phyloP scores from a whole-genome alignment of 2,888 invertebrate genomes.

The Eupithecia subumbrata region DNA sequence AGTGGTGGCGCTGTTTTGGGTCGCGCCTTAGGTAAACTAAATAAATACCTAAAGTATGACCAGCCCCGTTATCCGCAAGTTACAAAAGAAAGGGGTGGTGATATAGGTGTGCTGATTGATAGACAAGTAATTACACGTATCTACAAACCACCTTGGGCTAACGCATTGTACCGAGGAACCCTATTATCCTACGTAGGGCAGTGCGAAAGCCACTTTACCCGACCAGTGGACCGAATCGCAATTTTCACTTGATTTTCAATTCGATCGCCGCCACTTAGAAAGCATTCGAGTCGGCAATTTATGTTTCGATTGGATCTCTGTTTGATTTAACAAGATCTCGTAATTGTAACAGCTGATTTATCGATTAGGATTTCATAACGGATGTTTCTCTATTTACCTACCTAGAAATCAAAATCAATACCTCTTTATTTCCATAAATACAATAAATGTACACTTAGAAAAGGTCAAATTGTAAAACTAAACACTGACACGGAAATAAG shows the following conservation, averaged over 20 bases:
- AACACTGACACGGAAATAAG: too few species aligned
- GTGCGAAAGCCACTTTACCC: constrained; percentile 59
- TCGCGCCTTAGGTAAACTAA: too few species aligned
- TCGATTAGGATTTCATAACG: not conserved
- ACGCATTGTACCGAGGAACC: constrained; percentile 16
- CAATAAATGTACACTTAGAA: too few species aligned
- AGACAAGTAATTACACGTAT: too few species aligned
- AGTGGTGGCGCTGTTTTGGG: too few species aligned
- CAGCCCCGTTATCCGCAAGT: too few species aligned
- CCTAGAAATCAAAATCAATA: too few species aligned
- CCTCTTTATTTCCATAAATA: too few species aligned
- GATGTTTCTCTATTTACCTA: constrained; percentile 8
- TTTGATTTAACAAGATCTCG: constrained; percentile 13
- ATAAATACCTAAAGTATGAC: too few species aligned
- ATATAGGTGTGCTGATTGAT: too few species aligned
- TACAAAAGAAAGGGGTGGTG: too few species aligned
- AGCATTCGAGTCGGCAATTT: constrained; percentile 37
- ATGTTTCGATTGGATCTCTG: constrained; percentile 30
- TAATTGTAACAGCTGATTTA: constrained; percentile 16
- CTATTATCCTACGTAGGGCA: constrained; percentile 53
- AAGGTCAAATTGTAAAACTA: too few species aligned
- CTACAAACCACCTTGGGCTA: not conserved
- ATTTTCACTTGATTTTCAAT: constrained; percentile 72
- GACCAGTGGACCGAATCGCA: constrained; percentile 58
- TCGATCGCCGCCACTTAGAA: constrained; percentile 45